Conservation (phyloP, 2,888 invertebrate species). For the Drosophila glabriapex region DNA sequence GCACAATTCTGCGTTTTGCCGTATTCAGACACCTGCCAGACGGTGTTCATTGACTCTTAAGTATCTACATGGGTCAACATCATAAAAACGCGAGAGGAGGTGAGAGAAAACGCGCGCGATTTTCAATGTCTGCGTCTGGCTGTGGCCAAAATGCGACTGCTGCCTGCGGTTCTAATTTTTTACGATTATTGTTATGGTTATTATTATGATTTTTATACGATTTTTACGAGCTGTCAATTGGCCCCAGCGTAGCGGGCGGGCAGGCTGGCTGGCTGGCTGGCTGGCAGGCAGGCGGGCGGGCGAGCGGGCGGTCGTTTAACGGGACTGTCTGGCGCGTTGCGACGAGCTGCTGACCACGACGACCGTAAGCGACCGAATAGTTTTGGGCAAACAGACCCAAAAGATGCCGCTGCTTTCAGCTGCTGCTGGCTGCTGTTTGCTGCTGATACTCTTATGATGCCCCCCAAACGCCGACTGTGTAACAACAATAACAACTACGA, state of each 20-base stretch:
- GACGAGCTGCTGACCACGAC: conserved; percentile 72
- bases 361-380: conserved; percentile 71
- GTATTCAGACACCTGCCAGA: conserved; percentile 71
- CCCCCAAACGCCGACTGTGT: conserved; percentile 40
- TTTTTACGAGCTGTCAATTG: conserved; percentile 83
- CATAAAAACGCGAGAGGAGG: conserved; percentile 37
- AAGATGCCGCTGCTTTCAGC: conserved; percentile 54
- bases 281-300: not conserved
- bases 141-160: conserved; percentile 70
- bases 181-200: conserved; percentile 85
- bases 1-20: conserved; percentile 47
- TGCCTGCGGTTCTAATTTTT: conserved; percentile 72
- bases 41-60: conserved; percentile 56
- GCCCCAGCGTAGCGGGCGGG: conserved; percentile 32
- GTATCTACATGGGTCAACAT: conserved; percentile 56
- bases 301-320: conserved; percentile 18
- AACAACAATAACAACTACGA: conserved; percentile 27
- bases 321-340: conserved; percentile 39
- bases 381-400: conserved; percentile 51
- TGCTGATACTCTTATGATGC: conserved; percentile 28
- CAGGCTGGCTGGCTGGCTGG: conserved; percentile 2
- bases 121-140: conserved; percentile 50
- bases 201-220: conserved; percentile 81
- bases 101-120: conserved; percentile 47
- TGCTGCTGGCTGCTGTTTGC: conserved; percentile 31